Conservation (phyloP, 1,140 invertebrate species). For the Drosophila varians region DNA sequence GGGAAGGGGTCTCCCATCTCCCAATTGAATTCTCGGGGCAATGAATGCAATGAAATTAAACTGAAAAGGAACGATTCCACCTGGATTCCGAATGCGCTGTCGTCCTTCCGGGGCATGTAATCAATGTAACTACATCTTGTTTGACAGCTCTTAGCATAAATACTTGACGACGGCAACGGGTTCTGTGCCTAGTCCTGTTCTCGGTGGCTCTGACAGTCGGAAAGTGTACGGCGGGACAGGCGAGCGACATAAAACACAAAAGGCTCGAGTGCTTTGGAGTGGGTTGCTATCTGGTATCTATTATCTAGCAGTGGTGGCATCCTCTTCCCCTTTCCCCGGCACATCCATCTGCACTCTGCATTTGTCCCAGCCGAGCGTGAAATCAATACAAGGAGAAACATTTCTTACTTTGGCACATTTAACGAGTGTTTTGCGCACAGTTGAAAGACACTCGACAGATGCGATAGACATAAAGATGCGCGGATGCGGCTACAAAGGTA, state of each 20-base stretch:
- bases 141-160: slow-evolving; percentile 82
- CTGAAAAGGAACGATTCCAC: slow-evolving; percentile 30
- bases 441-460: slow-evolving; percentile 38
- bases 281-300: no score
- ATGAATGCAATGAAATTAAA: slow-evolving; percentile 75
- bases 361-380: slow-evolving; percentile 23
- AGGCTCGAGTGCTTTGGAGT: slow-evolving; percentile 2
- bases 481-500: slow-evolving; percentile 59
- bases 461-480: slow-evolving; percentile 35
- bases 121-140: slow-evolving; percentile 80
- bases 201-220: slow-evolving; percentile 51
- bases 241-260: slow-evolving; percentile 69
- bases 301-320: no score
- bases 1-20: slow-evolving; percentile 26
- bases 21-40: slow-evolving; percentile 49
- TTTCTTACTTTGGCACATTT: slow-evolving; percentile 81
- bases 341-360: neutral
- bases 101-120: slow-evolving; percentile 54
- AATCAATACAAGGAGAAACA: slow-evolving; percentile 67
- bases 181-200: slow-evolving; percentile 20
- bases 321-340: no score
- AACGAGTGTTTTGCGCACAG: slow-evolving; percentile 77
- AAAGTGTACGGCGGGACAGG: slow-evolving; percentile 63
- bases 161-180: slow-evolving; percentile 61
- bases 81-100: slow-evolving; percentile 18